Conservation (phyloP, 2,113 vertebrate genomes). For the Oreotrochilus melanogaster region DNA sequence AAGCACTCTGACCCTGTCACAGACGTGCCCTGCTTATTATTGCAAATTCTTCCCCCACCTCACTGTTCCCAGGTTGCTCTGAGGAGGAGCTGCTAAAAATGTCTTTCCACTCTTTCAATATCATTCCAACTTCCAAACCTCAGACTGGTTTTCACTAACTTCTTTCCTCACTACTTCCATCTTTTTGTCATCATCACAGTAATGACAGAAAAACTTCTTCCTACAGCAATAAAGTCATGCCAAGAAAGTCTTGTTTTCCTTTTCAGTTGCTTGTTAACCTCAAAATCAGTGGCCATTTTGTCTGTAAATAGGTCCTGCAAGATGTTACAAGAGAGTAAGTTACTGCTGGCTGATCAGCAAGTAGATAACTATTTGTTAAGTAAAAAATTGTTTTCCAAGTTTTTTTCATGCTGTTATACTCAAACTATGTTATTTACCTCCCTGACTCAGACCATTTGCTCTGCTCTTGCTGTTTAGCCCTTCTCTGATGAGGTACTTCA, state of each 20-base stretch:
- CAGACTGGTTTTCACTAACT: background rate
- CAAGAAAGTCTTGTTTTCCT: background rate
- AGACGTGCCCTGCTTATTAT: background rate
- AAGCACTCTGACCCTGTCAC: background rate
- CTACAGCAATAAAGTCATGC: too few relatives aligned
- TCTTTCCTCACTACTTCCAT: accelerated
- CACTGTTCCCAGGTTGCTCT: background rate
- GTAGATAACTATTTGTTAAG: background rate
- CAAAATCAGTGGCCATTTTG: background rate
- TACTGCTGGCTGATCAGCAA: background rate
- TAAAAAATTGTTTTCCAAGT: background rate
- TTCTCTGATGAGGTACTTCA: background rate
- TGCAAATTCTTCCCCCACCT: background rate
- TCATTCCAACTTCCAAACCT: background rate
- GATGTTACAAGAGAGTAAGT: background rate
- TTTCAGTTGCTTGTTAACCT: background rate
- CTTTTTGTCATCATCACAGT: background rate
- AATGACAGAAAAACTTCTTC: background rate
- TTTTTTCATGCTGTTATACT: background rate
- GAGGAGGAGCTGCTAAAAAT: background rate
- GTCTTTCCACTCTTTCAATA: background rate
- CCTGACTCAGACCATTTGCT: background rate
- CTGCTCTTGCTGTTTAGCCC: background rate
- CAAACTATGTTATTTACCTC: background rate
- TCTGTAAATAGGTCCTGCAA: background rate